Base-by-base conservation (phyloP, 2,888 invertebrate species). In the Plagodis dolabraria region DNA sequence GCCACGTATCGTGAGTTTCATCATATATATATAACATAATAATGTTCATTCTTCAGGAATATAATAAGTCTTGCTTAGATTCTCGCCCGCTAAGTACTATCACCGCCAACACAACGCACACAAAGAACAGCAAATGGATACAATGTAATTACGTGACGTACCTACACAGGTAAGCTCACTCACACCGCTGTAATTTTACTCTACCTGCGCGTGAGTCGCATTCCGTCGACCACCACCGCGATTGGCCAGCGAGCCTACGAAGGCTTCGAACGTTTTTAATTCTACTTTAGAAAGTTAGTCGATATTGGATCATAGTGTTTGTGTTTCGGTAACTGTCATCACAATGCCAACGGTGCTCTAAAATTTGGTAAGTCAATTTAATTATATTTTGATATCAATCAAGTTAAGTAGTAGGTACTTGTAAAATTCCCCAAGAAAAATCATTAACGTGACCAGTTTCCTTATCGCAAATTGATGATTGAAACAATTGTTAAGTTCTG, bases 141-240 rank as follows among this genome's bases (percentile, higher is more conserved):
- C 83, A 82, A 68, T 82, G 80, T 87, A 77, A 70, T 73, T 79
- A 84, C 74, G 65, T 74, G 72, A 82, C 83, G 60, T 86, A 82
- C 12, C 38, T 85, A 82, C 83, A 74, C 86, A 74, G 63, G 63
- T 64, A 59, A 67, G 63, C 64, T 57, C 67, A 74, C 79, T 59
- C 76, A 75, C 74, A 80, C 82, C 63, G 63, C 57, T 64, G 67
- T 68, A 66, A 67, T 76, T 78, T 77, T 89, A 90, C 90, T 78
- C 77, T 89, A 90, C 90, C 89, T 91, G 92, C 91, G 92, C 91
- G 76, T 72, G 92, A 87, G 91, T 86, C 87, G 74, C 92, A 92
- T 92, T 92, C 91, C 90, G 87, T 83, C 83, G 83, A 74, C 79
- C 82, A 86, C 87, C 86, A 83, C 76, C 82, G 85, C 85, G 77